A percentile compares a stretch with the other conserved stretches of the same genome.
Conservation (phyloP, 1,140 invertebrate genomes). For the Goniozus legneri region DNA sequence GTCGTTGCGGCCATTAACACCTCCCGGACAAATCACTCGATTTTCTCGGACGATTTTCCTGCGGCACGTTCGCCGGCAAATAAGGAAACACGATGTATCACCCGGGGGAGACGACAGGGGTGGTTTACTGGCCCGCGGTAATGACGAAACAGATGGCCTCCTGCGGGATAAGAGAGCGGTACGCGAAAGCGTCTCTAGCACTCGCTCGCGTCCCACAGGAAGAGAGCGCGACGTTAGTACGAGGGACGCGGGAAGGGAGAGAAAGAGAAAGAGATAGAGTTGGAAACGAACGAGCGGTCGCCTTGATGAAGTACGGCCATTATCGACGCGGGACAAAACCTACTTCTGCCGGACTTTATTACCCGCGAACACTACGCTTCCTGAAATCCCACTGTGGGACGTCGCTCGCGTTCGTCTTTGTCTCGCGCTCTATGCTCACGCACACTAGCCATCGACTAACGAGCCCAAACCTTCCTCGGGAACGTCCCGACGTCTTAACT, state of each 20-base stretch:
- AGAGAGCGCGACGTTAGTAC: constrained; percentile 4
- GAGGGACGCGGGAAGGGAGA: too few species aligned
- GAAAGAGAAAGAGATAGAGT: too few species aligned
- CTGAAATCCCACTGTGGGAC: constrained; percentile 36
- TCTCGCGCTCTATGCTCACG: not conserved
- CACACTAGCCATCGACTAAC: not conserved
- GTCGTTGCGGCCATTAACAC: constrained; percentile 46
- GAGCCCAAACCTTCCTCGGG: constrained; percentile 16
- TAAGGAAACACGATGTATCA: constrained; percentile 56
- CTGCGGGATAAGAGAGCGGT: constrained; percentile 28
- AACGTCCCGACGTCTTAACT: constrained; percentile 10
- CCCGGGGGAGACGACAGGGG: constrained; percentile 48
- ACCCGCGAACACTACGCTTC: constrained; percentile 42
- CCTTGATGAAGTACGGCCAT: constrained; percentile 52
- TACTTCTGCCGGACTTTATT: constrained; percentile 46
- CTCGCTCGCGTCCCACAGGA: constrained; percentile 34
- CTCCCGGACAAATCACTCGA: constrained; percentile 55
- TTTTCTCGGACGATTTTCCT: constrained; percentile 54
- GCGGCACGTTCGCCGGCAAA: constrained; percentile 52
- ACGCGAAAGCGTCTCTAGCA: too few species aligned
- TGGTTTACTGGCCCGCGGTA: constrained; percentile 52
- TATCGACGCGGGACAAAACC: constrained; percentile 51
- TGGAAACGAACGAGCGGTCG: constrained; percentile 14
- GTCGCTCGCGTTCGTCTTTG: constrained; percentile 20
- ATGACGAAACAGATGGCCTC: constrained; percentile 56